These are phyloP conservation scores for Lycaon pictus DNA, from an alignment of 2,113 vertebrate genomes.

Conservation along the genomic window DNA sequence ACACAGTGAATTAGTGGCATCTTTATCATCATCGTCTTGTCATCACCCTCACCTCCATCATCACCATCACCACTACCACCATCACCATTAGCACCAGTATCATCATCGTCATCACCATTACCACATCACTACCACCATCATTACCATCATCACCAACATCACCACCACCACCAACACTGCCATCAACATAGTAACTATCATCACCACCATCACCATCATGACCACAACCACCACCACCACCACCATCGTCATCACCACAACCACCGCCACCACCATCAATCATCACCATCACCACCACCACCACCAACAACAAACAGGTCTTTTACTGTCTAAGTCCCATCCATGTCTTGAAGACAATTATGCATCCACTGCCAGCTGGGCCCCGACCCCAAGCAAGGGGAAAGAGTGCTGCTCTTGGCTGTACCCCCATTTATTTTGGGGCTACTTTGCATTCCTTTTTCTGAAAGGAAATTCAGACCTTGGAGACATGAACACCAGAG, in stretches of 20 bases:
- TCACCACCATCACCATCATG: fast-evolving
- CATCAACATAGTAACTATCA: fast-evolving
- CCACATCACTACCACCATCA: fast-evolving
- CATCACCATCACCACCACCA: fast-evolving
- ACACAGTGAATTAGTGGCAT: not conserved
- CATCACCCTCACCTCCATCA: not conserved
- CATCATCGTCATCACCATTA: fast-evolving
- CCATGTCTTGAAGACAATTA: not conserved
- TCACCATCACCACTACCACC: fast-evolving
- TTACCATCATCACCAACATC: fast-evolving
- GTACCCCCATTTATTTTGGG: not conserved
- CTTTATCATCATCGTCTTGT: no score
- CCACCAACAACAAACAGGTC: fast-evolving
- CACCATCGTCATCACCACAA: fast-evolving
- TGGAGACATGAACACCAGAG: not conserved
- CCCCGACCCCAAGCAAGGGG: not conserved
- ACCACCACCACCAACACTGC: fast-evolving
- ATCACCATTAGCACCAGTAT: fast-evolving
- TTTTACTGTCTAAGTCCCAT: no score
- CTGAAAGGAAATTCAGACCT: not conserved
- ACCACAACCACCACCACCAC: fast-evolving
- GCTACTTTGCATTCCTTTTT: not conserved
- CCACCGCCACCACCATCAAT: fast-evolving
- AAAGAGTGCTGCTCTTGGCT: not conserved
- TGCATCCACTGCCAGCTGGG: not conserved